Base-by-base conservation (phyloP, 2,113 vertebrate genomes). In the Macroglossus sobrinus region DNA sequence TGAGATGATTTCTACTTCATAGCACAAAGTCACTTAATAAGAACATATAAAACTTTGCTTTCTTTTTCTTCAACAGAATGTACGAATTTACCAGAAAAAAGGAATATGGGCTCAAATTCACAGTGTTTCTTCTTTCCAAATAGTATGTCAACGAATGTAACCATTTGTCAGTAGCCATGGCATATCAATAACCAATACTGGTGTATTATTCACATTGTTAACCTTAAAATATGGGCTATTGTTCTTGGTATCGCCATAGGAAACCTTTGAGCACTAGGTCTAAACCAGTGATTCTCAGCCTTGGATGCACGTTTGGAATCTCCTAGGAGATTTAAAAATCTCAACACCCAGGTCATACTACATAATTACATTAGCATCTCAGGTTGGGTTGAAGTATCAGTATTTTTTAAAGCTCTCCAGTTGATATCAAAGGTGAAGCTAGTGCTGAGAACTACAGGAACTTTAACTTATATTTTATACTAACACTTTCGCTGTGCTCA, bases 1-100 rank as follows among this genome's bases (percentile, higher is more conserved):
- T 72, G 28, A 87, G n/a, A 15, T 90, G 35, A 26, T 88, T 93
- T 87, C 14, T 33, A 64, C 9, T 94, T 93, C 40, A 80, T 38
- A 80, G 79, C 92, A 78, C 75, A 88, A 78, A 95, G n/a, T 63
- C 84, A 76, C 45, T 89, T n/a, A 92, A 63, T 81, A 92, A 82
- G 78, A 93, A 79, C 0, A 28, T 9, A 86, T 1, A 1, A 66
- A 84, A 74, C 7, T 64, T 79, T 72, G 18, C 38, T 68, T 85
- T 74, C 24, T 55, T 64, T 74, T 84, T 38, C 59, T 87, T 61
- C 19, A 59, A 64, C 38, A 71, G 35, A 59, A 64, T n/a, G n/a
- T 64, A 28, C 2, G 5, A 72, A 84, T 79, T 69, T 72, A 64
- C 55, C 21, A 53, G 40, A 50, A 89, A 89, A 78, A n/a, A 18